Evolutionary conservation across 2,888 invertebrate species (phyloP).

Genomic region (Pyrrhia umbra): DNA sequence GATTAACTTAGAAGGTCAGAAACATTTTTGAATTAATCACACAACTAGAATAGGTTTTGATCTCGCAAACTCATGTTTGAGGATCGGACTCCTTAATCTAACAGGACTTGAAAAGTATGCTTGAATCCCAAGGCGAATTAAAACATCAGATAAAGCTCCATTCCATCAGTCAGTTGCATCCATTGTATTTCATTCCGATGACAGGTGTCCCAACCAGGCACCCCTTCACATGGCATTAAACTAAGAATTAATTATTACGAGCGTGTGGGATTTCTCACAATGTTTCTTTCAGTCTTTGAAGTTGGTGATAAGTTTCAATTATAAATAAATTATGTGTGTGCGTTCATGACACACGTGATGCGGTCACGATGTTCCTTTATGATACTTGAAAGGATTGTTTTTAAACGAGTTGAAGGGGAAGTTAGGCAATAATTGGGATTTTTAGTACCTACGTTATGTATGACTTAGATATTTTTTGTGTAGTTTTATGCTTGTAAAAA

Average conservation of each 20-base stretch:
- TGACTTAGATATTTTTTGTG: too few species aligned
- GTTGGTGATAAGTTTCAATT: constrained; percentile 55
- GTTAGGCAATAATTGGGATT: background rate
- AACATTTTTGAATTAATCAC: too few species aligned
- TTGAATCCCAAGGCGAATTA: background rate
- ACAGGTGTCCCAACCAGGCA: constrained; percentile 45
- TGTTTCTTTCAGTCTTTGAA: constrained; percentile 46
- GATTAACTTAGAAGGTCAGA: too few species aligned
- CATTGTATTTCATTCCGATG: constrained; percentile 39
- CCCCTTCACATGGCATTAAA: constrained; percentile 38
- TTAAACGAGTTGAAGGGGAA: background rate
- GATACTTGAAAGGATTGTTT: constrained; percentile 13
- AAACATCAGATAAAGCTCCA: background rate
- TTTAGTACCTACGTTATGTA: too few species aligned
- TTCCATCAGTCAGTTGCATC: constrained; percentile 13
- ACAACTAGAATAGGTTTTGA: too few species aligned
- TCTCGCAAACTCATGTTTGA: too few species aligned
- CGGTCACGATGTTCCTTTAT: background rate
- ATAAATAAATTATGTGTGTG: constrained; percentile 55
- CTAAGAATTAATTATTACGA: constrained; percentile 56
- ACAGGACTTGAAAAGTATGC: background rate
- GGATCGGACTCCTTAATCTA: too few species aligned
- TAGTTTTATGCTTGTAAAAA: background rate
- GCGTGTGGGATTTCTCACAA: constrained; percentile 59
- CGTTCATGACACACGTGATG: constrained; percentile 27